phyloP scores from a whole-genome alignment of 2,888 invertebrate genomes.

The Aleiodes leptofemur region DNA sequence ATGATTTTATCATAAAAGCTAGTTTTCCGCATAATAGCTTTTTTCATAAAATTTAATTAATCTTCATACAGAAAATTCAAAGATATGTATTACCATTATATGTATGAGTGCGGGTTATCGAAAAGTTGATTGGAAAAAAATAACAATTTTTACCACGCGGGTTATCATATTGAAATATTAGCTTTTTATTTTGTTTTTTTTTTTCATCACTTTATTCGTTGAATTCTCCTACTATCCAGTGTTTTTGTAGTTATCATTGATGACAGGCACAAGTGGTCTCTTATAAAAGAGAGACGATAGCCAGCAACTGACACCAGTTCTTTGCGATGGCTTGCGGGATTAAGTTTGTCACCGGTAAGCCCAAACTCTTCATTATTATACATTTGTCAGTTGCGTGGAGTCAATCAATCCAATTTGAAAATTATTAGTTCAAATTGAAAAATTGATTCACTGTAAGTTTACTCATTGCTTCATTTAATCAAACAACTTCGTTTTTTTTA shows the following conservation, averaged over 20 bases:
- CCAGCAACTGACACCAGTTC: slow-evolving; percentile 61
- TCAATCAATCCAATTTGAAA: not conserved
- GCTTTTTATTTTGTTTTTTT: not conserved
- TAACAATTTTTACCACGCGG: slow-evolving; percentile 17
- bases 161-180: slow-evolving; percentile 33
- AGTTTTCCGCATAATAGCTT: slow-evolving; percentile 1
- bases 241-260: too few species aligned
- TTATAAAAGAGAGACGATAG: slow-evolving; percentile 67
- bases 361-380: slow-evolving; percentile 2
- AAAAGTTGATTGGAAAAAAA: slow-evolving; percentile 28
- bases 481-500: slow-evolving; percentile 47
- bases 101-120: slow-evolving; percentile 34
- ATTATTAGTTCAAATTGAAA: slow-evolving; percentile 15
- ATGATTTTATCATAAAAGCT: too few species aligned
- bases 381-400: not conserved
- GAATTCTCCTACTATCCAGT: slow-evolving; percentile 25
- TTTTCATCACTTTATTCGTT: not conserved
- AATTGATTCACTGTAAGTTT: not conserved
- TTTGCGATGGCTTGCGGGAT: slow-evolving; percentile 61
- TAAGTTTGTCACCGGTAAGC: slow-evolving; percentile 64
- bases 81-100: slow-evolving; percentile 16
- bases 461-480: not conserved
- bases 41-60: not conserved
- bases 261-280: slow-evolving; percentile 51
- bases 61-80: not conserved